Percentiles rank a stretch among this genome's conserved stretches.
Conservation (phyloP, 2,113 vertebrate species). For the Athene noctua region DNA sequence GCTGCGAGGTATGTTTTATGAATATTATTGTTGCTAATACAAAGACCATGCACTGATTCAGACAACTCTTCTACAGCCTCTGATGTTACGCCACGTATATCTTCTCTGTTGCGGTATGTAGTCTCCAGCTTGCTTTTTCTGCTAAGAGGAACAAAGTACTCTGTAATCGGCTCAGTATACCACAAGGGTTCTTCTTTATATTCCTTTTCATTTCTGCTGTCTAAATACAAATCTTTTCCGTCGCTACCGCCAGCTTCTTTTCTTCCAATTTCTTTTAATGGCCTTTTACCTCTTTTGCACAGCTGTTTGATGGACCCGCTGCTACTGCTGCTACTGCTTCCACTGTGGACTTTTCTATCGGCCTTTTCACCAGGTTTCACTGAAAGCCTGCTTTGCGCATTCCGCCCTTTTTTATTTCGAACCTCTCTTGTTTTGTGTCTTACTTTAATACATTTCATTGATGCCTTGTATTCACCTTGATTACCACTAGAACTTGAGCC, state of each 20-base stretch:
- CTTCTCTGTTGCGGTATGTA: conserved; percentile 87
- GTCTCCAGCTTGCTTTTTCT: conserved; percentile 96
- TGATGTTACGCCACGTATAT: conserved; percentile 72
- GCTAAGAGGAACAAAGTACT: conserved; percentile 92
- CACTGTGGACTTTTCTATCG: conserved; percentile 75
- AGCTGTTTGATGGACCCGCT: conserved; percentile 80
- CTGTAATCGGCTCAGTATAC: conserved; percentile 97
- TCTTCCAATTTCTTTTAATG: conserved; percentile 82
- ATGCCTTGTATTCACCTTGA: conserved; percentile 82
- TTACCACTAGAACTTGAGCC: conserved; percentile 95
- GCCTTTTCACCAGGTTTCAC: conserved; percentile 81
- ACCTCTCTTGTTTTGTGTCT: conserved; percentile 91
- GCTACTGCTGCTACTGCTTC: conserved; percentile 77
- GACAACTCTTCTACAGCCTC: conserved; percentile 82
- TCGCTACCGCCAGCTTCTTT: conserved; percentile 81
- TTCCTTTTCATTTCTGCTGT: conserved; percentile 83
- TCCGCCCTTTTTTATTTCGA: conserved; percentile 84
- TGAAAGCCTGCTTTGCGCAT: conserved; percentile 82
- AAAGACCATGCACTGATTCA: conserved; percentile 89
- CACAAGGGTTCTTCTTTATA: conserved; percentile 97
- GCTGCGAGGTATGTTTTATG: conserved; percentile 93
- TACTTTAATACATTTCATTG: conserved; percentile 82
- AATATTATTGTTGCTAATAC: conserved; percentile 84
- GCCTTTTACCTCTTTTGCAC: conserved; percentile 89
- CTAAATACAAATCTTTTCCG: conserved; percentile 77